phyloP scores from a whole-genome alignment of 2,797 vertebrate species.

The Eulemur rubriventer region DNA sequence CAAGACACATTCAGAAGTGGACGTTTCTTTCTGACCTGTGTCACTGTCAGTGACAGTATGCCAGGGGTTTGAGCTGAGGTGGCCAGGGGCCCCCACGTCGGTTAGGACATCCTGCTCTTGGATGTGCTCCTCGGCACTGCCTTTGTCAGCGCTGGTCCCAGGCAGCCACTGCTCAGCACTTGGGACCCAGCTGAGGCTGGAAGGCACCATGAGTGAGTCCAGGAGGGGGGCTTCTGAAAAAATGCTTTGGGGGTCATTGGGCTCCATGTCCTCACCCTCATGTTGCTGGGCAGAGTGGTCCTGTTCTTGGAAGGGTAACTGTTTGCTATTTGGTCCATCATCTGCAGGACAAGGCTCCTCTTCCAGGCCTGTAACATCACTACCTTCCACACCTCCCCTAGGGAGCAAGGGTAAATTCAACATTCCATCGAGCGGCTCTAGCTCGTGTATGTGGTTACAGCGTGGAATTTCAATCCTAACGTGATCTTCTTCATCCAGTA shows the following conservation, averaged over 20 bases:
- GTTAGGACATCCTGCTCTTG: constrained; percentile 18
- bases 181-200: constrained; percentile 16
- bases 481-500: constrained; percentile 51
- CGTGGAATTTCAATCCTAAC: constrained; percentile 36
- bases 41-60: background rate
- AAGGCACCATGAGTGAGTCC: constrained; percentile 12
- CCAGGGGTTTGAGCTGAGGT: constrained; percentile 29
- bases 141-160: background rate
- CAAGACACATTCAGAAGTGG: constrained; percentile 46
- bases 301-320: constrained; percentile 50
- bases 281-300: background rate
- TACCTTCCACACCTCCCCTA: background rate
- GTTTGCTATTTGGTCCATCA: background rate
- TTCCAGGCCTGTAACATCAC: background rate
- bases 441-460: background rate
- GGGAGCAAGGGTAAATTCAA: background rate
- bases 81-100: background rate
- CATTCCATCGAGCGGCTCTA: accelerated
- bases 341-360: background rate
- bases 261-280: background rate
- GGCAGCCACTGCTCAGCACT: constrained; percentile 6
- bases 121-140: background rate
- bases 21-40: constrained; percentile 5
- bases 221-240: constrained; percentile 48
- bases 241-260: background rate